phyloP scores from a whole-genome alignment of 2,113 vertebrate species.

The Cnemophilus loriae region DNA sequence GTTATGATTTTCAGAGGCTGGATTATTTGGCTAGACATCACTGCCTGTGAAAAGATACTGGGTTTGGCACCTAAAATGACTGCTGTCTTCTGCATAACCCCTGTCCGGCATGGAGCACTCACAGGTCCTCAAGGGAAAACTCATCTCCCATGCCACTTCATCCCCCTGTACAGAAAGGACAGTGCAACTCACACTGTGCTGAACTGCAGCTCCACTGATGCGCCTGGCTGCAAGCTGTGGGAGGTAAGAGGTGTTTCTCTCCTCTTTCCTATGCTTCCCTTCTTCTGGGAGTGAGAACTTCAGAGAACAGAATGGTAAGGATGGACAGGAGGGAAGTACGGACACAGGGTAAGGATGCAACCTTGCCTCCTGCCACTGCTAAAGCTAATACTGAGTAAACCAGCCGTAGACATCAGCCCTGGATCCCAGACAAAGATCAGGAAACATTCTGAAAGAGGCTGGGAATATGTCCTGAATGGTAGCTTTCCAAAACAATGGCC shows the following conservation, averaged over 20 bases:
- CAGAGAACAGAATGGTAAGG: not conserved
- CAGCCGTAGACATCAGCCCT: not conserved
- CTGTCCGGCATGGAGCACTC: not conserved
- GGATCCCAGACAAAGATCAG: not conserved
- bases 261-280: not conserved
- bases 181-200: not conserved
- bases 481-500: not conserved
- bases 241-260: not conserved
- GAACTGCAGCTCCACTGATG: not conserved
- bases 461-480: not conserved
- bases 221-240: no score
- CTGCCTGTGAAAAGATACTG: not conserved
- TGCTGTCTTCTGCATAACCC: not conserved
- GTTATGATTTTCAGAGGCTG: not conserved
- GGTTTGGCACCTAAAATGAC: not conserved
- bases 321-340: not conserved
- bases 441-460: not conserved
- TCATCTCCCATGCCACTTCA: not conserved
- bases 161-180: not conserved
- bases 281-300: not conserved
- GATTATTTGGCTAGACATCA: not conserved
- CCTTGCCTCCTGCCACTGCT: not conserved
- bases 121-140: not conserved
- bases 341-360: not conserved
- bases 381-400: not conserved